Conservation (phyloP, 2,888 invertebrate species). For the Iphiclides podalirius region DNA sequence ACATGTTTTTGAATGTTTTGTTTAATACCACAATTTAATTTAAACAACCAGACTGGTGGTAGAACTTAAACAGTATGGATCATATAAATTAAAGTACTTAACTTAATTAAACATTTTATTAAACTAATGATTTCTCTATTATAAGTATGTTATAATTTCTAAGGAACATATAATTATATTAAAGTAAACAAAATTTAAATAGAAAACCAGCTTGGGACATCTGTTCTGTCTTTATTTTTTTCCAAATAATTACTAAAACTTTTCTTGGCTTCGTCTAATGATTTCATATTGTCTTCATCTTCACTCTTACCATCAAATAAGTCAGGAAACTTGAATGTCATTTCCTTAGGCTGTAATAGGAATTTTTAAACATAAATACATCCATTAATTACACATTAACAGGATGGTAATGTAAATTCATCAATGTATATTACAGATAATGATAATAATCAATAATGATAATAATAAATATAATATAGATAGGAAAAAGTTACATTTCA, state of each 20-base stretch:
- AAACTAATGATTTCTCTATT: background rate
- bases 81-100: background rate
- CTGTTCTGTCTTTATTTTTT: constrained; percentile 84
- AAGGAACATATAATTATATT: background rate
- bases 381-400: background rate
- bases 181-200: no score
- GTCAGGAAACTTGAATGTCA: constrained; percentile 88
- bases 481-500: no score
- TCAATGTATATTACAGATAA: no score
- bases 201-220: constrained; percentile 89
- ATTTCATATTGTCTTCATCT: constrained; percentile 80
- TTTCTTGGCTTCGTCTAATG: constrained; percentile 82
- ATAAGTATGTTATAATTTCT: background rate
- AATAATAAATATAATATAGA: no score
- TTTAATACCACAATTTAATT: no score
- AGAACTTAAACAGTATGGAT: no score
- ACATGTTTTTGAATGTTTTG: no score
- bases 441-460: no score
- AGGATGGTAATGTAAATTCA: background rate
- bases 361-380: background rate
- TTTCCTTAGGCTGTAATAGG: constrained; percentile 83
- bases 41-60: no score
- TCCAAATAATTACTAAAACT: constrained; percentile 80
- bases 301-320: constrained; percentile 80
- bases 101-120: background rate